Percentiles rank a stretch among this genome's conserved stretches.
phyloP scores from a whole-genome alignment of 2,797 vertebrate genomes.

The Melanotaenia trifasciata region DNA sequence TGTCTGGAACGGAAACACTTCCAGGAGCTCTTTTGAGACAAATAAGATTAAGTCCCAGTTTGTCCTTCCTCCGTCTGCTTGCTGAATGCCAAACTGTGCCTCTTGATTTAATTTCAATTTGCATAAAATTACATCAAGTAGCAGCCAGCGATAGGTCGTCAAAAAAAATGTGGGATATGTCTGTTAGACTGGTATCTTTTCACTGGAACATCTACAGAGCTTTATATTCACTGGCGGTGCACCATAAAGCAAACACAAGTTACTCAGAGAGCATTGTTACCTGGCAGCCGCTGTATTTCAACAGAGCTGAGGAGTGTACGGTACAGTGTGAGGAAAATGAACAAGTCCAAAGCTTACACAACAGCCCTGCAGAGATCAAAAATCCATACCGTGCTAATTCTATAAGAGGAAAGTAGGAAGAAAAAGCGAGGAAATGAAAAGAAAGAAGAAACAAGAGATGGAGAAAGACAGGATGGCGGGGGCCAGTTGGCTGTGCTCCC shows the following conservation, averaged over 20 bases:
- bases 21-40: slow-evolving; percentile 57
- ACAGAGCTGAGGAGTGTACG: slow-evolving; percentile 7
- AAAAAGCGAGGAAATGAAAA: neutral
- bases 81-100: slow-evolving; percentile 49
- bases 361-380: slow-evolving; percentile 57
- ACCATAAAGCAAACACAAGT: slow-evolving; percentile 5
- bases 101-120: slow-evolving; percentile 74
- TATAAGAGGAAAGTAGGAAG: slow-evolving; percentile 46
- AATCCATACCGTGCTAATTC: slow-evolving; percentile 68
- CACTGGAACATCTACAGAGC: neutral
- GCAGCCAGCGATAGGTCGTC: slow-evolving; percentile 56
- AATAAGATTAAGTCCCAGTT: slow-evolving; percentile 66
- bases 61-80: slow-evolving; percentile 59
- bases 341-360: slow-evolving; percentile 41
- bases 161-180: slow-evolving; percentile 4
- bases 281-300: slow-evolving; percentile 14
- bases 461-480: slow-evolving; percentile 55
- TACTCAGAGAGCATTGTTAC: slow-evolving; percentile 7
- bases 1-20: slow-evolving; percentile 40
- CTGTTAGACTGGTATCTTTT: slow-evolving; percentile 6
- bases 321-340: neutral
- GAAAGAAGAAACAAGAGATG: slow-evolving; percentile 28
- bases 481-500: slow-evolving; percentile 56
- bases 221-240: neutral
- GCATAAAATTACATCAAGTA: slow-evolving; percentile 67